Evolutionary conservation across 2,888 invertebrate species (phyloP).

Genomic region (Heteromyza rotundicornis): DNA sequence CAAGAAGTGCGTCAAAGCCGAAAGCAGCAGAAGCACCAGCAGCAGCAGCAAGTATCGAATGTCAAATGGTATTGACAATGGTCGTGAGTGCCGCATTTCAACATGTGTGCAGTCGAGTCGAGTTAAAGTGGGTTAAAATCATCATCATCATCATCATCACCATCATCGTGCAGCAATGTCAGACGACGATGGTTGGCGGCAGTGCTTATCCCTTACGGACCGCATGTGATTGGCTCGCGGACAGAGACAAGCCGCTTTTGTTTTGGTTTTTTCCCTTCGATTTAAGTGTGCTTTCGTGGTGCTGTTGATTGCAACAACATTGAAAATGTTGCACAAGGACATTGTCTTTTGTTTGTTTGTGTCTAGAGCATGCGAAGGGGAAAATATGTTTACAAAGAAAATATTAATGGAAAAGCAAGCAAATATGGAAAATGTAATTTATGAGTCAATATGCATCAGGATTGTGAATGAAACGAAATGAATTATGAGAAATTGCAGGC

Average conservation of each 20-base stretch:
- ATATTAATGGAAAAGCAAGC: too few relatives aligned
- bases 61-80: slow-evolving; percentile 14
- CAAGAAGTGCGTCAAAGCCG: not conserved
- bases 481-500: too few relatives aligned
- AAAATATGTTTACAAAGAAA: too few relatives aligned
- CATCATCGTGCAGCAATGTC: too few relatives aligned
- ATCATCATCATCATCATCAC: too few relatives aligned
- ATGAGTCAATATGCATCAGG: too few relatives aligned
- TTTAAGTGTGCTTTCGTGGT: not conserved
- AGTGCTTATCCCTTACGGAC: not conserved
- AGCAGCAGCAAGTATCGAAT: not conserved
- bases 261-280: not conserved
- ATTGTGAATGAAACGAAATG: too few relatives aligned
- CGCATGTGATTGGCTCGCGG: not conserved
- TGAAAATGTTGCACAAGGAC: slow-evolving; percentile 4
- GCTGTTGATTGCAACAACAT: not conserved
- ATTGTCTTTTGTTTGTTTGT: too few relatives aligned
- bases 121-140: not conserved
- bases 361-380: too few relatives aligned
- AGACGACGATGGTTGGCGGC: too few relatives aligned
- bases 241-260: not conserved
- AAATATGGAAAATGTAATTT: too few relatives aligned
- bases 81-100: not conserved
- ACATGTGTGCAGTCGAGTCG: not conserved
- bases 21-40: not conserved